Conservation (phyloP, 2,113 vertebrate species). For the Labeo rohita region DNA sequence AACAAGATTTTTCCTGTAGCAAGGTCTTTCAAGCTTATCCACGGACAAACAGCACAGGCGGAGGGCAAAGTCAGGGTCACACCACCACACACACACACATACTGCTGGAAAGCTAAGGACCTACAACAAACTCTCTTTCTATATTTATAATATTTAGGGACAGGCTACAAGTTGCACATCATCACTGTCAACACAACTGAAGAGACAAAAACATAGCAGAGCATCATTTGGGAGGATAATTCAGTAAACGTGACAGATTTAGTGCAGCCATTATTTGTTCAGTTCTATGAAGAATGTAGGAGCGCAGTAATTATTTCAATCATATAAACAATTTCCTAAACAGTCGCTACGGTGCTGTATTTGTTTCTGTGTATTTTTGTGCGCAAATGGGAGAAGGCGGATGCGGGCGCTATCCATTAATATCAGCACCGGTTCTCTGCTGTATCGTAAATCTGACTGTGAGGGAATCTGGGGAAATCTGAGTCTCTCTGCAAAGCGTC, state of each 20-base stretch:
- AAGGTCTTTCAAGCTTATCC: slow-evolving; percentile 43
- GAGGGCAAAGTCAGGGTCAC: neutral
- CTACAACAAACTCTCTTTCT: neutral
- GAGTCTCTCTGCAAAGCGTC: slow-evolving; percentile 33
- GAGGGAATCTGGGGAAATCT: slow-evolving; percentile 49
- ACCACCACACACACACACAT: neutral
- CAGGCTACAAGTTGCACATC: neutral
- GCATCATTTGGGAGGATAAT: neutral
- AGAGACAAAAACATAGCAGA: neutral
- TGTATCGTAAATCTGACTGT: slow-evolving; percentile 44
- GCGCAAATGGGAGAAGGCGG: slow-evolving; percentile 22
- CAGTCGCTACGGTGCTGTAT: neutral
- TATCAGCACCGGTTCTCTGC: slow-evolving; percentile 16
- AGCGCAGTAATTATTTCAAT: neutral
- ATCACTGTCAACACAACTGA: neutral
- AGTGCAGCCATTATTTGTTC: neutral
- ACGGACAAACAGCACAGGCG: slow-evolving; percentile 7
- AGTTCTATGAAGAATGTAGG: neutral
- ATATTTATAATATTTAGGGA: neutral
- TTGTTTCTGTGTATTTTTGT: slow-evolving; percentile 35
- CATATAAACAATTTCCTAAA: neutral
- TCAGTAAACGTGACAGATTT: neutral
- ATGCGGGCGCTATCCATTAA: slow-evolving; percentile 3
- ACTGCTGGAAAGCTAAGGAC: neutral
- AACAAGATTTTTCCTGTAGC: slow-evolving; percentile 51